Conservation (phyloP, 2,113 vertebrate genomes). For the Gorilla gorilla region DNA sequence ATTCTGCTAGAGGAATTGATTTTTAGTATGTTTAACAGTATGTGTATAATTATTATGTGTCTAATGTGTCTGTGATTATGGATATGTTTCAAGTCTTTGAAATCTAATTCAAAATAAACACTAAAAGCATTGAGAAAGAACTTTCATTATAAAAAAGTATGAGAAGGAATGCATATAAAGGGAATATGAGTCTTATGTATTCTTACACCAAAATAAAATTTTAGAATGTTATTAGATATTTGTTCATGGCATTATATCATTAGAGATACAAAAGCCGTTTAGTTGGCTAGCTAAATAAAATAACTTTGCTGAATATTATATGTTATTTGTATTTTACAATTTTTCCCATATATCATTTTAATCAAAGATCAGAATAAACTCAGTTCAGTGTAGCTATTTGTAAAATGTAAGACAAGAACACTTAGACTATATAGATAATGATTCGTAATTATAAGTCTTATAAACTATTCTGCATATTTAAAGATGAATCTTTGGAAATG, state of each 20-base stretch:
- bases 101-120: constrained; percentile 27
- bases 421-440: constrained; percentile 62
- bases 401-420: constrained; percentile 56
- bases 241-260: constrained; percentile 34
- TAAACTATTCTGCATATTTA: constrained; percentile 67
- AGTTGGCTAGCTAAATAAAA: background rate
- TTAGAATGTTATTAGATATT: constrained; percentile 41
- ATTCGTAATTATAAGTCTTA: constrained; percentile 72
- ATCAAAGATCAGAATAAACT: constrained; percentile 62
- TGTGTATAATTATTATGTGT: background rate
- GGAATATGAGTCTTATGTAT: background rate
- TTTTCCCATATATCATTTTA: constrained; percentile 54
- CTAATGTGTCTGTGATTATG: background rate
- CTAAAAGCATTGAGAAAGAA: background rate
- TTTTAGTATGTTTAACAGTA: background rate
- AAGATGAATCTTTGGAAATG: constrained; percentile 57
- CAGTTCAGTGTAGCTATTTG: constrained; percentile 33
- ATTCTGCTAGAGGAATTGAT: background rate
- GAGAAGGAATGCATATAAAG: background rate
- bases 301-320: constrained; percentile 37
- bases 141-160: background rate
- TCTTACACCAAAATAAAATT: background rate
- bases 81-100: background rate
- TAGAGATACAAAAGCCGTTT: background rate
- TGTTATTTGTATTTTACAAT: constrained; percentile 53